phyloP scores from a whole-genome alignment of 2,113 vertebrate genomes.

The Colius striatus region DNA sequence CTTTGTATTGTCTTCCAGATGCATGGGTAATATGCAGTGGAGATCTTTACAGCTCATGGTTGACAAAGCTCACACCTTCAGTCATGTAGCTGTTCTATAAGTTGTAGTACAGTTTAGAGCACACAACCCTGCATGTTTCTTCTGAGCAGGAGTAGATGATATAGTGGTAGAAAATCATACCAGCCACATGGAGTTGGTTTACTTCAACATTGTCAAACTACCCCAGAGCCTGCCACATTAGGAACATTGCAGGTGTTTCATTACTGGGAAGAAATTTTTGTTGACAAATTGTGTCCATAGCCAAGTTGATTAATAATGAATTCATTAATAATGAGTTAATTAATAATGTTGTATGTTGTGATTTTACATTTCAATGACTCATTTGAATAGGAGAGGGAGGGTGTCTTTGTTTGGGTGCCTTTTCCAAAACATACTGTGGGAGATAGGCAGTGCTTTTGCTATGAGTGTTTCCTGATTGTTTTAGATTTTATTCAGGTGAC shows the following conservation, averaged over 20 bases:
- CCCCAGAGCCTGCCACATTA: background rate
- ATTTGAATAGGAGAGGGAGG: background rate
- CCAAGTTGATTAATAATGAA: background rate
- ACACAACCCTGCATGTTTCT: background rate
- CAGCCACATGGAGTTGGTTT: background rate
- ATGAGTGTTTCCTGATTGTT: background rate
- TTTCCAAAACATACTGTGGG: background rate
- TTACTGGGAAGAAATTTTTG: background rate
- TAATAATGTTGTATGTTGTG: background rate
- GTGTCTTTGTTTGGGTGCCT: background rate
- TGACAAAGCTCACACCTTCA: background rate
- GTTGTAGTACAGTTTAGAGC: background rate
- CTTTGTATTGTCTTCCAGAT: background rate
- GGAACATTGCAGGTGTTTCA: background rate
- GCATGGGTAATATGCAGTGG: background rate
- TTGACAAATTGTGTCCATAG: background rate
- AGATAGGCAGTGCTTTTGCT: background rate
- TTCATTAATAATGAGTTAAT: background rate
- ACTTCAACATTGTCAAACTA: background rate
- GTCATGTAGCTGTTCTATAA: background rate
- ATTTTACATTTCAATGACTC: background rate
- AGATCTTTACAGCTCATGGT: background rate
- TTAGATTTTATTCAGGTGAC: background rate
- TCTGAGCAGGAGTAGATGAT: background rate
- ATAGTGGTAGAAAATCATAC: background rate